A percentile compares a stretch with the other conserved stretches of the same genome.
Evolutionary conservation across 2,113 vertebrate genomes (phyloP).

Genomic region (Boulengeromyrus knoepffleri): DNA sequence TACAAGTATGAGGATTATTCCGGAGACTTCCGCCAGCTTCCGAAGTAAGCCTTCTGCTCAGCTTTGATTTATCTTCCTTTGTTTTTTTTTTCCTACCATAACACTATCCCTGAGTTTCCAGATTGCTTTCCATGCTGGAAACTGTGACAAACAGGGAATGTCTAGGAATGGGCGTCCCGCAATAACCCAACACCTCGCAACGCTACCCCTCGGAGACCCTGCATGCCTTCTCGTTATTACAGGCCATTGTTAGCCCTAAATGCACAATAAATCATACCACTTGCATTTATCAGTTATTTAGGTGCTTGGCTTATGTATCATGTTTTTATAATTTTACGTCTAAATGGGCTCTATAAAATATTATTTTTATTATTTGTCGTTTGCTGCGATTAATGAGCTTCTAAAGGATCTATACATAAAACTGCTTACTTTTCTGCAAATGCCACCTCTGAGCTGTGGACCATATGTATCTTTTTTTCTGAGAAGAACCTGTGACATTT

Average conservation of each 20-base stretch:
- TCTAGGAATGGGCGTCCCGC: background rate
- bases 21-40: slow-evolving; percentile 90
- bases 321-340: too few species aligned
- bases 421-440: background rate
- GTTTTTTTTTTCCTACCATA: background rate
- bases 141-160: background rate
- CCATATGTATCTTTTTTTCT: background rate
- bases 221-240: background rate
- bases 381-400: background rate
- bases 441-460: background rate
- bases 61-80: background rate
- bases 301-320: background rate
- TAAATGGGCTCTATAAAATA: background rate
- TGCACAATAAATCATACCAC: background rate
- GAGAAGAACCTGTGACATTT: background rate
- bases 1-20: slow-evolving; percentile 97
- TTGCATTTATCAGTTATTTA: background rate
- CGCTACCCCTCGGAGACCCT: background rate
- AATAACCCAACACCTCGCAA: background rate
- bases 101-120: background rate
- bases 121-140: background rate
- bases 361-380: background rate
- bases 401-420: background rate
- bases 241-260: background rate
- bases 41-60: slow-evolving; percentile 65